Conservation (phyloP, 2,888 invertebrate species). For the Spodoptera picta region DNA sequence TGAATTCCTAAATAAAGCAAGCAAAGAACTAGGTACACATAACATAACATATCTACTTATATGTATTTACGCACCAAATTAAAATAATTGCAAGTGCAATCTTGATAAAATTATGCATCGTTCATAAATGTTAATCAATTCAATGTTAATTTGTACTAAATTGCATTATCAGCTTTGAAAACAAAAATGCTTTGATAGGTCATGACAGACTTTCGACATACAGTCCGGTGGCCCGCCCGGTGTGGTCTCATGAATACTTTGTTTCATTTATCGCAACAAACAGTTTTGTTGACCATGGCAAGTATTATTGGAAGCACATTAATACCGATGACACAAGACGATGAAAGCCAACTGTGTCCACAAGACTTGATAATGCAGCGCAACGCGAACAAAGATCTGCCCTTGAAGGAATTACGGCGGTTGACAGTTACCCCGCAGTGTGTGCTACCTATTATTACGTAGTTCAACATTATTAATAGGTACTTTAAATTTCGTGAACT, state of each 20-base stretch:
- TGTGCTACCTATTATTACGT: slow-evolving; percentile 29
- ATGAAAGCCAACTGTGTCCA: slow-evolving; percentile 87
- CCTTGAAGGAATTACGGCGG: slow-evolving; percentile 76
- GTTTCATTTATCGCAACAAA: slow-evolving; percentile 79
- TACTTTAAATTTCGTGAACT: slow-evolving; percentile 69
- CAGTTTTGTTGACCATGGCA: slow-evolving; percentile 82
- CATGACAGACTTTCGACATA: slow-evolving; percentile 45
- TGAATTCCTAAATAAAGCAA: too few species aligned
- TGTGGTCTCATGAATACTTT: slow-evolving; percentile 81
- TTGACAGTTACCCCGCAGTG: slow-evolving; percentile 53
- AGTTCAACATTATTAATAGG: slow-evolving; percentile 7
- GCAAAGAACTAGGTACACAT: too few species aligned
- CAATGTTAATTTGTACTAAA: slow-evolving; percentile 20
- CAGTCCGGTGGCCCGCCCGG: slow-evolving; percentile 66
- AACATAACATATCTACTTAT: background rate
- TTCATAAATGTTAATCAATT: slow-evolving; percentile 17
- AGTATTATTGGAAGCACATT: slow-evolving; percentile 84
- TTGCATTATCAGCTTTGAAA: slow-evolving; percentile 26
- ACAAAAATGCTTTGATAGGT: slow-evolving; percentile 44
- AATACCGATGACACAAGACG: slow-evolving; percentile 87
- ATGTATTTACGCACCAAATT: background rate
- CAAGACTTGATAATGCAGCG: slow-evolving; percentile 78
- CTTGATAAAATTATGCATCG: slow-evolving; percentile 15
- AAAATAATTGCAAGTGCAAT: background rate
- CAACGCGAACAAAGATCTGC: slow-evolving; percentile 80